These are phyloP conservation scores for Calyptomena viridis DNA, from an alignment of 2,113 vertebrate genomes.

Conservation along the genomic window DNA sequence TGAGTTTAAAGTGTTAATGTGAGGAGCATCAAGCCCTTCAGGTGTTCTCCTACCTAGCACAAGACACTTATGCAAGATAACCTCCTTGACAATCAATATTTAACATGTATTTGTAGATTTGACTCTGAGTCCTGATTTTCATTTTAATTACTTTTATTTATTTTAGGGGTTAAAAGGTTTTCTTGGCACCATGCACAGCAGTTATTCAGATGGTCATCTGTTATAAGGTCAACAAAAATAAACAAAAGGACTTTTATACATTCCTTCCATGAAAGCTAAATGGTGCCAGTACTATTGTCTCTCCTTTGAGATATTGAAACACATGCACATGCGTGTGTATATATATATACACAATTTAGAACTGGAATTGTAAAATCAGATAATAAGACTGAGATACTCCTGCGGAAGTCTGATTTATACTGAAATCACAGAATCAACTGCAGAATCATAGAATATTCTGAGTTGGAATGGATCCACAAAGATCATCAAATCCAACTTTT, in stretches of 20 bases:
- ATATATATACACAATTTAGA: background rate
- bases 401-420: background rate
- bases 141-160: constrained; percentile 56
- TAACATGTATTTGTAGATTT: constrained; percentile 1
- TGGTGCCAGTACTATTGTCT: background rate
- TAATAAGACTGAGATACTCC: background rate
- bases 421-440: background rate
- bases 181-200: background rate
- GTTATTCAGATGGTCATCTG: constrained; percentile 45
- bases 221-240: constrained; percentile 47
- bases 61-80: background rate
- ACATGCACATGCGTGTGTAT: too few relatives aligned
- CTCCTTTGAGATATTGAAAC: background rate
- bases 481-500: background rate
- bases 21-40: background rate
- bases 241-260: constrained; percentile 7
- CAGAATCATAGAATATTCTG: background rate
- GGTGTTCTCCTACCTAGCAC: background rate
- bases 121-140: background rate
- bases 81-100: background rate
- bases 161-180: constrained; percentile 10
- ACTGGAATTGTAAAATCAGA: background rate
- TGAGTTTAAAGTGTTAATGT: background rate
- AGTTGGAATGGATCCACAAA: background rate
- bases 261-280: background rate